Base-by-base conservation (phyloP, 23 tunicate genomes). In the Phallusia fumigata region DNA sequence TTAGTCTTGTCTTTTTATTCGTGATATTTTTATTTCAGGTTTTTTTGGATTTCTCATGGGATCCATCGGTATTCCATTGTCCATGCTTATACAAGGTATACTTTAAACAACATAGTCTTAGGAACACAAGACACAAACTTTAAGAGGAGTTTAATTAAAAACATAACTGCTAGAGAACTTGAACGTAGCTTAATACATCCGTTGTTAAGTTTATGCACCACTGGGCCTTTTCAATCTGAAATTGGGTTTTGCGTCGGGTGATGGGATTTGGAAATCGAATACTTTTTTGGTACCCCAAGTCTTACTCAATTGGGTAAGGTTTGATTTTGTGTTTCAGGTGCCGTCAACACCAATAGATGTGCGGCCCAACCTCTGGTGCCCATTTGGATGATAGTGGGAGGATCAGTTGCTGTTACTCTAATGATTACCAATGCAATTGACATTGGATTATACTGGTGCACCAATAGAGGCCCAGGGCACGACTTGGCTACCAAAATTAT, bases 381-480 rank as follows among this genome's bases (percentile, higher is more conserved):
- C 28, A 24, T 58, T 58, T 58, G 69, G 69, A 58, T 58, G 69
- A 58, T 58, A 21, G 69, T 58, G 69, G 69, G 26, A 1, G 69
- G 69, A 1, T 22, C 69, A 24, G 69, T 58, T 58, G 26, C 69
- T 21, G 2, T 58, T 8, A 5, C 28, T 8, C 11, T 13, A 13
- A 58, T 58, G 28, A 58, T 58, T 22, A 5, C 28, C 28, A 24
- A 24, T 58, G 69, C 28, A 16, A 2, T 58, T 8, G 28, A 58
- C 26, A 24, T 24, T 24, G 28, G 26, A 21, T 24, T 58, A 16
- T 58, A 58, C 28, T 21, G 26, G 26, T 40, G 47, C 47, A 40
- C 47, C 10, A 40, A 40, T 10, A 40, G 47, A 40, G 47, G 47
- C 10, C 26, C 26, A 58, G 69, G 69, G 3, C 69, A 58, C 13